Evolutionary conservation across 2,797 vertebrate genomes (phyloP).

Genomic region (Prunella strophiata): DNA sequence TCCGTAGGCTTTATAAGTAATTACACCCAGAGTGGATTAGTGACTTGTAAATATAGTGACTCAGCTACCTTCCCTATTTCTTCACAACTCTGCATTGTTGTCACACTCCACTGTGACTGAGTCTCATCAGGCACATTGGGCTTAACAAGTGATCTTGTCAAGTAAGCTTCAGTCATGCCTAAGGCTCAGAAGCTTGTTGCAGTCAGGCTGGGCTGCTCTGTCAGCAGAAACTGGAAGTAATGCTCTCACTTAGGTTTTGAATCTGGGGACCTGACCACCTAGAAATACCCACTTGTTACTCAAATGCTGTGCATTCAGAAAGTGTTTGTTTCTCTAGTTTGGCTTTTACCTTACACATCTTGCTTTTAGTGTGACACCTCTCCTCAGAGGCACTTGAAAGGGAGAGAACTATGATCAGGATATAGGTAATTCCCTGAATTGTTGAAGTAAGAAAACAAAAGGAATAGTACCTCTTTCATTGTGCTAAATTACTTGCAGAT

Average conservation of each 20-base stretch:
- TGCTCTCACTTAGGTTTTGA: not conserved
- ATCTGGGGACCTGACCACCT: not conserved
- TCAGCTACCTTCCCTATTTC: conserved; percentile 38
- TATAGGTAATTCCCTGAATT: not conserved
- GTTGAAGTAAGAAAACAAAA: not conserved
- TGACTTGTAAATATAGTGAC: conserved; percentile 29
- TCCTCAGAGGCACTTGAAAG: not conserved
- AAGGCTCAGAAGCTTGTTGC: not conserved
- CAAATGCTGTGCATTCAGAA: not conserved
- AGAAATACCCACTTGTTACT: not conserved
- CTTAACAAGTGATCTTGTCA: conserved; percentile 44
- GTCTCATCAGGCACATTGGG: not conserved
- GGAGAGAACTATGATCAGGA: not conserved
- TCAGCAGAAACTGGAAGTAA: conserved; percentile 47
- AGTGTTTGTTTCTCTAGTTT: not conserved
- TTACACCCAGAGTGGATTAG: conserved; percentile 5
- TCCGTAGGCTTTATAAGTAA: not conserved
- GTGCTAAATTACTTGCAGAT: not conserved
- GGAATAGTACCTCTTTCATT: not conserved
- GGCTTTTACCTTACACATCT: not conserved
- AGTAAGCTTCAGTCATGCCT: conserved; percentile 30
- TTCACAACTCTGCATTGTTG: not conserved
- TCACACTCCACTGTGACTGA: conserved; percentile 4
- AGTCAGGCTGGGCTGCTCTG: conserved; percentile 25
- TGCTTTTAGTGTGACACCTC: not conserved